Conservation (phyloP, 2,888 invertebrate genomes). For the Macrostomum cliftonense region DNA sequence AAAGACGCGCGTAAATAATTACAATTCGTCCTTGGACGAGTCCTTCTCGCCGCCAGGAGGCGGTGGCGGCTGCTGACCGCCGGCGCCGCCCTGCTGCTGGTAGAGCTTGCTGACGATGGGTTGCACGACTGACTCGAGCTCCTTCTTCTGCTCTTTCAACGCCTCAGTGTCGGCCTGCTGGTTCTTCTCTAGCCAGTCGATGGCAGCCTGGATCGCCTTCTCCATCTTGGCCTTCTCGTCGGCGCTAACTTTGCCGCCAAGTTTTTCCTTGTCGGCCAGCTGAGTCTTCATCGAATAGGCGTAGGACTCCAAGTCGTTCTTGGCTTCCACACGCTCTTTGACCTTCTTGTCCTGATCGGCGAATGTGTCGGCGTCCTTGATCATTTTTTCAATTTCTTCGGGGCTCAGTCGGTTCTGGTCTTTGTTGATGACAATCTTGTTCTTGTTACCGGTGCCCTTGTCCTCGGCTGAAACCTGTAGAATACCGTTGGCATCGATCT, state of each 20-base stretch:
- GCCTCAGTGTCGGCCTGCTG: constrained; percentile 75
- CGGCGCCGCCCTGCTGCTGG: constrained; percentile 58
- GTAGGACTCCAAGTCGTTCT: constrained; percentile 79
- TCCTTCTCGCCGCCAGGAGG: constrained; percentile 52
- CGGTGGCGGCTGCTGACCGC: constrained; percentile 40
- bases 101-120: constrained; percentile 89
- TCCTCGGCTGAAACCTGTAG: constrained; percentile 62
- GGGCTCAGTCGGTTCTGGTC: constrained; percentile 89
- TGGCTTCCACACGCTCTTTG: constrained; percentile 65
- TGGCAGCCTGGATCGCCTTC: constrained; percentile 75
- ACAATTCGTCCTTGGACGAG: constrained; percentile 29
- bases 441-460: constrained; percentile 93
- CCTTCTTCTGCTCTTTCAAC: constrained; percentile 78
- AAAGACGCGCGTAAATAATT: too few species aligned
- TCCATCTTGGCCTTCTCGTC: constrained; percentile 85
- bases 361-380: constrained; percentile 92
- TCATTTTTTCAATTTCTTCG: constrained; percentile 96
- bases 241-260: constrained; percentile 68
- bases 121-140: constrained; percentile 77
- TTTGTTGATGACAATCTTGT: constrained; percentile 95
- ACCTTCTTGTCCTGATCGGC: constrained; percentile 89
- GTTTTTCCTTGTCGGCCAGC: constrained; percentile 81
- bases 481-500: constrained; percentile 9
- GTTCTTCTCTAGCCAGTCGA: constrained; percentile 81
- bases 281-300: constrained; percentile 95